phyloP scores from a whole-genome alignment of 2,113 vertebrate species.

The Apeltes quadracus region DNA sequence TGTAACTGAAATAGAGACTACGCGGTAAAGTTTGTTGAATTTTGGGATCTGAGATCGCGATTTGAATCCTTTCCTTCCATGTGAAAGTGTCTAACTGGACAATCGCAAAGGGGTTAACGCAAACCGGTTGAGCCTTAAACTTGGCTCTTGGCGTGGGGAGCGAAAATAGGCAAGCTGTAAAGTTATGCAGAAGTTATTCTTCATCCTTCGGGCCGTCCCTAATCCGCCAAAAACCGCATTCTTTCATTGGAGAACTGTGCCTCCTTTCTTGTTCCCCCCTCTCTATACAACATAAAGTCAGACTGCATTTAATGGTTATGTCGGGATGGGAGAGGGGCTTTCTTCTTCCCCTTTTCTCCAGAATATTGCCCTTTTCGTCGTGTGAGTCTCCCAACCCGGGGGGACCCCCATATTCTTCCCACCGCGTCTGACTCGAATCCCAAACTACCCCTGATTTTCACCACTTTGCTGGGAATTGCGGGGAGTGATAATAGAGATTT shows the following conservation, averaged over 20 bases:
- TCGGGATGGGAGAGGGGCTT: constrained; percentile 95
- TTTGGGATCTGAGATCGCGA: neutral
- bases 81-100: constrained; percentile 41
- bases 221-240: constrained; percentile 85
- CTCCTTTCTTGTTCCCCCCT: constrained; percentile 88
- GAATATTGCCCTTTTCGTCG: constrained; percentile 95
- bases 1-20: neutral
- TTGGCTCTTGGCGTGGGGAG: constrained; percentile 78
- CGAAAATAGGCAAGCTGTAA: constrained; percentile 80
- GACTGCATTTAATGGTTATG: constrained; percentile 99
- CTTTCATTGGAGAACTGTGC: constrained; percentile 88
- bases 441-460: constrained; percentile 97
- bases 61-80: neutral
- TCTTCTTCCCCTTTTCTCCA: constrained; percentile 90
- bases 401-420: constrained; percentile 96
- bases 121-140: constrained; percentile 73
- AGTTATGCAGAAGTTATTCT: constrained; percentile 89
- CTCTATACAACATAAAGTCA: constrained; percentile 99
- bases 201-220: constrained; percentile 83
- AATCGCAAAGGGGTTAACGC: constrained; percentile 79
- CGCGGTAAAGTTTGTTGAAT: neutral
- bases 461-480: constrained; percentile 98
- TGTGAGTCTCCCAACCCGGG: constrained; percentile 99
- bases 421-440: constrained; percentile 98
- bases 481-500: constrained; percentile 99